Base-by-base conservation (phyloP, 2,888 invertebrate species). In the Saturnia japonica region DNA sequence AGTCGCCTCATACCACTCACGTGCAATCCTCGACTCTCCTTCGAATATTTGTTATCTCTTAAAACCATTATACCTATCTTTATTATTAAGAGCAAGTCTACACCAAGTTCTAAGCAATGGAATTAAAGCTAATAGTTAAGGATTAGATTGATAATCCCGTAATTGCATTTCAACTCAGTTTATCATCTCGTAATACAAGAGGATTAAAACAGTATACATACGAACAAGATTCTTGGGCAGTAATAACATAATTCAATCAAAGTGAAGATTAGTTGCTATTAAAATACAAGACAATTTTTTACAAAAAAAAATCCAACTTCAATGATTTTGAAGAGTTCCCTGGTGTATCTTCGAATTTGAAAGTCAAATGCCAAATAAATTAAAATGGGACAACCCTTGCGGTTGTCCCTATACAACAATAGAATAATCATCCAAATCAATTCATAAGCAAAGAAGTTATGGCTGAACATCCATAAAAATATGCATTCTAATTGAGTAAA, bases 151-250 rank as follows among this genome's bases (percentile, higher is more conserved):
- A 64, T 64, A 64, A 64, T 64, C 64, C 64, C n/a, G 40, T 40
- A 40, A 64, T 64, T 64, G 64, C 40, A 64, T 40, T 64, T 40
- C 64, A 64, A 64, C 40, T 64, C 64, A n/a, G 40, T n/a, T 40
- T 64, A 64, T 64, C 64, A 40, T 40, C 40, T 40, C 9, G 34
- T 64, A 64, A 64, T 64, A 40, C 64, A 64, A 64, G 19, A 40
- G 40, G 64, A 64, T 40, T 64, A 40, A 40, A 64, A 40, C 6
- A 40, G 12, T 64, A 64, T 64, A 64, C 11, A 60, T 57, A 25
- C 25, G 8, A 22, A 25, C 11, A 11, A 9, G 22, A 12, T 22
- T n/a, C 22, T 9, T n/a, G 22, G 22, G n/a, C 22, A 54, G 54
- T 60, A 60, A 60, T 2, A 14, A 0, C 12, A 60, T 8, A 60